Percentiles rank a stretch among this genome's conserved stretches.
Conservation (phyloP, 2,113 vertebrate genomes). For the Peromyscus polionotus region DNA sequence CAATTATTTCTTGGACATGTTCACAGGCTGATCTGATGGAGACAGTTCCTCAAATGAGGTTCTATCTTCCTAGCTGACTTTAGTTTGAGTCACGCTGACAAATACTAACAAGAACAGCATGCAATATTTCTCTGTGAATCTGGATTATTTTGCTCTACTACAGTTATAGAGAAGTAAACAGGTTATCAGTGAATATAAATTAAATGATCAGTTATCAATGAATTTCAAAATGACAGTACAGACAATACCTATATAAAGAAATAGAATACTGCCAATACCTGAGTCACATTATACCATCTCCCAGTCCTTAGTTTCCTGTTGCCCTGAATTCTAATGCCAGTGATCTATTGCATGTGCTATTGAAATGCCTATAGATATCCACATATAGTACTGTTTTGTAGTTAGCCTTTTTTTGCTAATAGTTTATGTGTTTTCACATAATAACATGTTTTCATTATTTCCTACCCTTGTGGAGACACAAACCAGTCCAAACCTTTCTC, state of each 20-base stretch:
- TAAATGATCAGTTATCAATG: not conserved
- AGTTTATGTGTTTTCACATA: not conserved
- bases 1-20: not conserved
- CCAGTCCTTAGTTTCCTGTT: not conserved
- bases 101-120: not conserved
- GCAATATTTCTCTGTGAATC: not conserved
- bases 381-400: not conserved
- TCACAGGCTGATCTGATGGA: not conserved
- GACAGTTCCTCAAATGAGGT: not conserved
- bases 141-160: not conserved
- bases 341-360: not conserved
- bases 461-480: not conserved
- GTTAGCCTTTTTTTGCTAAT: not conserved
- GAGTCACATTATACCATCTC: fast-evolving
- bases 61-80: not conserved
- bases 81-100: not conserved
- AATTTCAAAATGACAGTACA: not conserved
- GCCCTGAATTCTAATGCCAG: not conserved
- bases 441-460: not conserved
- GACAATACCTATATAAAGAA: not conserved
- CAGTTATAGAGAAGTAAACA: not conserved
- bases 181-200: not conserved
- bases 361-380: not conserved
- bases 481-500: not conserved
- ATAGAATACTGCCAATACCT: not conserved